Base-by-base conservation (phyloP, 2,888 invertebrate species). In the Lepeophtheirus nordmannii region DNA sequence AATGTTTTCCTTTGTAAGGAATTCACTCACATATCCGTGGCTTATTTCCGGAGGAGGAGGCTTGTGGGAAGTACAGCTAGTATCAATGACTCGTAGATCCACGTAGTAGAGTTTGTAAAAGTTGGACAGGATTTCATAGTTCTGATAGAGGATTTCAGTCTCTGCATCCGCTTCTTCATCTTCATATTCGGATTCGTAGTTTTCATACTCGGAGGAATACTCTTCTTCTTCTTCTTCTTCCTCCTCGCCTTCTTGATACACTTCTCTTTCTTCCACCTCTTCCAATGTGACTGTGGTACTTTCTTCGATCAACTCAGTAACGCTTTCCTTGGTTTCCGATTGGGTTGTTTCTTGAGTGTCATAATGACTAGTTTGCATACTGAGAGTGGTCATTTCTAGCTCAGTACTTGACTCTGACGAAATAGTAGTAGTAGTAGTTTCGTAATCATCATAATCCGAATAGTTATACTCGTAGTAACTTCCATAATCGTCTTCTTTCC, bases 101-200 rank as follows among this genome's bases (percentile, higher is more conserved):
- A 65, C 65, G 10, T 58, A 65, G 23, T 65, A 53, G 57, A 58
- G 57, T 39, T 65, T 53, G 65, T 65, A 65, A 58, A 65, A 65
- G 30, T 65, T 58, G n/a, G 58, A 58, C 7, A 65, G 58, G 58
- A 65, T 65, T 58, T 65, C 65, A 11, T 65, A 65, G 65, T 65
- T 65, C 20, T 58, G 57, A 58, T 65, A 65, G 17, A 62, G 17
- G 17, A 62, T n/a, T 37, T 62, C 62, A 5, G 38, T 23, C 40
- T 62, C 62, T 37, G 14, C 38, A 17, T 62, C 62, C 41, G 30
- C 38, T n/a, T 14, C 22, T 14, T 58, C 58, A 14, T 17, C 8
- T 3, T 61, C 61, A 7, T 62, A 39, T 2, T 62, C 62, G 17
- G 39, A 20, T 10, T 62, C 62, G 20, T 62, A 62, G 1, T 62